Evolutionary conservation across 2,888 invertebrate genomes (phyloP), one percentile per base, ranked within the genome.

Genomic region (Altica lythri): DNA sequence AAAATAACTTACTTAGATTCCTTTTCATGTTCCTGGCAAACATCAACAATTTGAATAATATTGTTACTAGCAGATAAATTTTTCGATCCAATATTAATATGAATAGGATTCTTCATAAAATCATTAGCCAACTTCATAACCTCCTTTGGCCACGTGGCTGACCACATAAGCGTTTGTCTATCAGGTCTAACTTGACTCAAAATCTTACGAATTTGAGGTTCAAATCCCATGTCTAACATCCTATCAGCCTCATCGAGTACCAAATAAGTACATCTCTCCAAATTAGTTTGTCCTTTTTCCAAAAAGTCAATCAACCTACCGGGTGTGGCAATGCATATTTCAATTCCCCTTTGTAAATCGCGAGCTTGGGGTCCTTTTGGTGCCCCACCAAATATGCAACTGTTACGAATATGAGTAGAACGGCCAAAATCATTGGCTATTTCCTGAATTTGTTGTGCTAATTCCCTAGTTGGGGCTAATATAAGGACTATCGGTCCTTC

Each of bases 191-290:
- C 92, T 77, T 95, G 94, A 71, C 92, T 90, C 65, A 95, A 84
- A 66, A 95, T 93, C 77, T 94, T 94, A 50, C 95, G 83, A 63
- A 95, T 95, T 76, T 95, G 95, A 2, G 95, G 95, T 75, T 95
- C 95, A 75, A 96, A 96, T 59, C 95, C 96, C 95, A 96, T 96
- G 77, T 96, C 95, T 68, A 96, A 80, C 95, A 96, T 96, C 40
- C 95, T 83, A 75, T 96, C 97, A 61, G 97, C 97, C 77, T 97
- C 94, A 76, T 94, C 94, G 58, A 95, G 77, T n/a, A 94, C 92
- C 60, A 95, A 78, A 74, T 93, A 95, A 5, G 93, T 93, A 65
- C 86, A 86, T 59, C 90, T 81, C 62, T 85, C 84, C 55, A 91
- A 77, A 73, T 89, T 89, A 32, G 85, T 83, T 63, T 84, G 82